Conservation (phyloP, 2,113 vertebrate genomes). For the Poecile atricapillus region DNA sequence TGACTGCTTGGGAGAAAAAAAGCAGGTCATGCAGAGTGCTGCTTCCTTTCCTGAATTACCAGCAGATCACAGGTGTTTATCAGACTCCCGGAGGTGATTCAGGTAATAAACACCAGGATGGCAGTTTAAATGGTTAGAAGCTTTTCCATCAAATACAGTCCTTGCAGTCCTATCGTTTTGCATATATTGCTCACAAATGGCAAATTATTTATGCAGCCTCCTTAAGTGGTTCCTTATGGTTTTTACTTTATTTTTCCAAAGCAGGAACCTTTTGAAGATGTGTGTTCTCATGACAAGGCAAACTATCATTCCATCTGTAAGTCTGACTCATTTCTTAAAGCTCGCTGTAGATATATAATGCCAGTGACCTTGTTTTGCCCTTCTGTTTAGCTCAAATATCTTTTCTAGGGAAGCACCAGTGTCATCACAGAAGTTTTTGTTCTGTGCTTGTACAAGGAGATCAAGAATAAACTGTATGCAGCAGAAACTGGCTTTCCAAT, state of each 20-base stretch:
- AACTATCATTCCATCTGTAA: constrained; percentile 19
- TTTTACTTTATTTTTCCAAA: constrained; percentile 66
- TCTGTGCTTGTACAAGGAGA: neutral
- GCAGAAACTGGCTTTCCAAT: neutral
- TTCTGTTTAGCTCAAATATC: neutral
- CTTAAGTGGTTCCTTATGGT: constrained; percentile 68
- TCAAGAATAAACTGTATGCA: neutral
- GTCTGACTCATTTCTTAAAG: constrained; percentile 21
- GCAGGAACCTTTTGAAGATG: constrained; percentile 62
- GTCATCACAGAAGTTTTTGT: neutral
- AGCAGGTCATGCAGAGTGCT: constrained; percentile 37
- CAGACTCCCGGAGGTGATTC: constrained; percentile 67
- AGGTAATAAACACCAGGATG: constrained; percentile 66
- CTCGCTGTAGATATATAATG: neutral
- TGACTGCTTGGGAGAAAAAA: constrained; percentile 49
- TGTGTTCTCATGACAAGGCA: constrained; percentile 44
- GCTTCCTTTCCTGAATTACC: constrained; percentile 69
- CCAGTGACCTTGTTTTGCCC: constrained; percentile 14
- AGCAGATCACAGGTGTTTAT: constrained; percentile 76
- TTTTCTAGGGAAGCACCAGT: neutral
- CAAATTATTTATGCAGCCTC: constrained; percentile 67
- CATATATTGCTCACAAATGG: constrained; percentile 70
- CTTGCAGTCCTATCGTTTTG: constrained; percentile 66
- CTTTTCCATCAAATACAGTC: constrained; percentile 64
- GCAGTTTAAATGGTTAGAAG: constrained; percentile 70